Evolutionary conservation across 2,797 vertebrate species (phyloP), one percentile per base, ranked within the genome.

Genomic region (Gymnoscopelus microlampas): DNA sequence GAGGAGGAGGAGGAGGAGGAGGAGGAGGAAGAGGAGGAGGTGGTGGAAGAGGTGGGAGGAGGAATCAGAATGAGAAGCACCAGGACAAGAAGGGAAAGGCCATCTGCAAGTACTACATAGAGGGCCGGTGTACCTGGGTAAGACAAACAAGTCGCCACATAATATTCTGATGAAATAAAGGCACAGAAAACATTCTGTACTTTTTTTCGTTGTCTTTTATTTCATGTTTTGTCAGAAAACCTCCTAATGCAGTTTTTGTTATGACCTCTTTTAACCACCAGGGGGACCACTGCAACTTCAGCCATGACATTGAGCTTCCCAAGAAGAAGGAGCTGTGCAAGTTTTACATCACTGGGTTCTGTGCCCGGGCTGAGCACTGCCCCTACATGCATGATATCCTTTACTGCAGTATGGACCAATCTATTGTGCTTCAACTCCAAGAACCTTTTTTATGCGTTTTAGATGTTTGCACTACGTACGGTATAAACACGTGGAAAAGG

Each of bases 371-470:
- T 0, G 96, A 99, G 73, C 97, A 96, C 90, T 98, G 97, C 70
- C 96, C 97, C 0, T 99, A 98, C 85, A 98, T 99, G 97, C 97
- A 99, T 3, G 95, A 98, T 99, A 99, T 99, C 97, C 96, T 98
- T 96, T 74, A 23, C 63, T 53, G 0, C 2, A 5, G 32, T 62
- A 7, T 24, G 9, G 53, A 71, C 24, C 44, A 5, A 35, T 35
- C 32, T 35, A 35, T 44, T 44, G 39, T 9, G 7, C 39, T 44
- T 44, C 39, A 44, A 44, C 39, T 9, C 9, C 8, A 44, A 44
- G 35, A 44, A 44, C 2, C 39, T 39, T 39, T 44, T 44, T 7
- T 9, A 44, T 55, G 1, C 10, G 50, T 15, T 55, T 23, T 29
- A 50, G 24, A 3, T 23, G 23, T 39, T 24, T 14, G 15, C 11